These are phyloP conservation scores for Cryptoblepharus egeriae DNA, from an alignment of 2,797 vertebrate genomes.

Conservation along the genomic window DNA sequence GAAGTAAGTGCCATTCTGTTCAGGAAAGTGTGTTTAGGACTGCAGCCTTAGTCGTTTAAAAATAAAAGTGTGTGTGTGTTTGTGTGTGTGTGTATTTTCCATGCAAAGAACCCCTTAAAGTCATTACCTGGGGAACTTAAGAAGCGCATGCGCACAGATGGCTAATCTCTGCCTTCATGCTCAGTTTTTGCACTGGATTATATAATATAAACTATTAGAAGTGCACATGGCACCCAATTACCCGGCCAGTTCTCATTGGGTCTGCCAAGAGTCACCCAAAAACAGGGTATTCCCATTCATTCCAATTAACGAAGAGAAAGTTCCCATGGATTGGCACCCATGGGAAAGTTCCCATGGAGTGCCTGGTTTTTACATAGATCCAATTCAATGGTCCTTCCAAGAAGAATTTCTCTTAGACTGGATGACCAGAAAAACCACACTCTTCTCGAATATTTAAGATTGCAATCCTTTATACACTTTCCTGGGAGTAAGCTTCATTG, in stretches of 20 bases:
- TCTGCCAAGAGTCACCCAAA: too few relatives aligned
- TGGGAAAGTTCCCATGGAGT: too few relatives aligned
- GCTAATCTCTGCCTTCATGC: neutral
- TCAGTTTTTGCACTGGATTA: neutral
- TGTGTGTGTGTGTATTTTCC: neutral
- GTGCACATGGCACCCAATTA: neutral
- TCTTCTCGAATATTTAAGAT: too few relatives aligned
- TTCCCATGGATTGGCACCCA: neutral
- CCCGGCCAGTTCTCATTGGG: neutral
- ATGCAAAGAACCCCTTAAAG: neutral
- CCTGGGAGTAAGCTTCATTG: too few relatives aligned
- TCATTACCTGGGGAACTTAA: neutral
- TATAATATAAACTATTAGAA: neutral
- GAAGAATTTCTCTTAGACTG: neutral
- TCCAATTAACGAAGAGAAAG: neutral
- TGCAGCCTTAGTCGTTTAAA: neutral
- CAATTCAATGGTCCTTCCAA: neutral
- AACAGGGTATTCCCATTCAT: neutral
- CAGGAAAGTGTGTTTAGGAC: too few relatives aligned
- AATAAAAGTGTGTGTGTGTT: too few relatives aligned
- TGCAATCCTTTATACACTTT: too few relatives aligned
- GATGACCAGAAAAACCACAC: too few relatives aligned
- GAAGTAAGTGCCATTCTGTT: too few relatives aligned
- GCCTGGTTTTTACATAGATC: too few relatives aligned
- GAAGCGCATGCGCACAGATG: neutral